Conservation (phyloP, 2,113 vertebrate species). For the Syngnathus scovelli region DNA sequence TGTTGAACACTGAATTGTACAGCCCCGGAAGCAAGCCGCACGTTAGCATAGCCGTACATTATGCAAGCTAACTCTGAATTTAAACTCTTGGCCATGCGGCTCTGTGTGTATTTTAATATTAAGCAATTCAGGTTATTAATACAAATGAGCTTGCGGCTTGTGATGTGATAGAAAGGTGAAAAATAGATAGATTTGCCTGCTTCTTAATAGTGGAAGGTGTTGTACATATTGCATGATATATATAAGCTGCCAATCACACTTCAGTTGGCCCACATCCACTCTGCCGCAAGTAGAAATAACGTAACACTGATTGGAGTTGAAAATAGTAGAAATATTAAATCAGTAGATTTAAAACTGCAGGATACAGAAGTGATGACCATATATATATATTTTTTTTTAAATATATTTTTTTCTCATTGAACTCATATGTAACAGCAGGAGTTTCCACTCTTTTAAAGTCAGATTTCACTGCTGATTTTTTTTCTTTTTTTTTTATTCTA, state of each 20-base stretch:
- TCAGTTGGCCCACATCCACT: not conserved
- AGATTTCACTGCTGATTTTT: not conserved
- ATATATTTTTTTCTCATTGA: not conserved
- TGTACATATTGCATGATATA: slow-evolving; percentile 9
- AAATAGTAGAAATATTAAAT: not conserved
- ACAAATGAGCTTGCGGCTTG: slow-evolving; percentile 2
- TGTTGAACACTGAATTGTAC: too few relatives aligned
- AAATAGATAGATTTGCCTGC: not conserved
- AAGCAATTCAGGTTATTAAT: not conserved
- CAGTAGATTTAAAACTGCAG: not conserved
- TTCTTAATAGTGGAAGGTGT: slow-evolving; percentile 2
- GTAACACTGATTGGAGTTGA: not conserved
- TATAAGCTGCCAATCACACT: slow-evolving; percentile 5
- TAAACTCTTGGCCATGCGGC: not conserved
- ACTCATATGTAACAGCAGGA: not conserved
- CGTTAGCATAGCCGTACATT: too few relatives aligned
- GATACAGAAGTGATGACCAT: not conserved
- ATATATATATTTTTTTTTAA: not conserved
- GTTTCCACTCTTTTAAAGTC: not conserved
- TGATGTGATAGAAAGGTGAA: not conserved
- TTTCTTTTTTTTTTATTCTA: not conserved
- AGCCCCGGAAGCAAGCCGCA: too few relatives aligned
- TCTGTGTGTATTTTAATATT: not conserved
- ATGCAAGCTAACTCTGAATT: not conserved
- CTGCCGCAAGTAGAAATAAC: not conserved